phyloP scores from a whole-genome alignment of 2,888 invertebrate species.

The Megamerina dolium region DNA sequence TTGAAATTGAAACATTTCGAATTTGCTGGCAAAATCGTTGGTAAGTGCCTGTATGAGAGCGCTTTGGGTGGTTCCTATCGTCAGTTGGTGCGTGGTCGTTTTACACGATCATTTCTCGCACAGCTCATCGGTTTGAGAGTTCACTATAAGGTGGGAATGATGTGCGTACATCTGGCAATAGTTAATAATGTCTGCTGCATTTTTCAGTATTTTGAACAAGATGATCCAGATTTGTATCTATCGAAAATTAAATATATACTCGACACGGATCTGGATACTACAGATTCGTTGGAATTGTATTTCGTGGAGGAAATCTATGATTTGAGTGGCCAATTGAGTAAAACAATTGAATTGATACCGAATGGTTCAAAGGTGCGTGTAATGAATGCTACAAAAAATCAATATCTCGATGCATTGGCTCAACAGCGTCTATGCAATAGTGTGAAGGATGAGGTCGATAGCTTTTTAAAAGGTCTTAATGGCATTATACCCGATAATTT shows the following conservation, averaged over 20 bases:
- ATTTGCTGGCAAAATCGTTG: constrained; percentile 88
- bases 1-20: constrained; percentile 85
- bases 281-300: constrained; percentile 71
- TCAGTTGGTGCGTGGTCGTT: constrained; percentile 83
- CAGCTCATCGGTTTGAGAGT: constrained; percentile 90
- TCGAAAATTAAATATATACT: constrained; percentile 90
- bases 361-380: constrained; percentile 68
- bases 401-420: constrained; percentile 82
- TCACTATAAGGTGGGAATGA: constrained; percentile 71
- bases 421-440: constrained; percentile 80
- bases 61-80: constrained; percentile 83
- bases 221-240: constrained; percentile 88
- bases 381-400: constrained; percentile 56
- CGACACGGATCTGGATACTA: constrained; percentile 78
- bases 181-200: too few relatives aligned
- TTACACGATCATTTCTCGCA: constrained; percentile 87
- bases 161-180: neutral
- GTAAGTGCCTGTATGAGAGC: constrained; percentile 91
- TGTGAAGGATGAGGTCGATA: constrained; percentile 76
- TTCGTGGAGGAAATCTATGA: constrained; percentile 90
- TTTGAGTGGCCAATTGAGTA: constrained; percentile 64
- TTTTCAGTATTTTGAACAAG: constrained; percentile 94
- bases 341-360: constrained; percentile 77
- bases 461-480: constrained; percentile 84
- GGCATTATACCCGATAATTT: constrained; percentile 89